These are phyloP conservation scores for Cacatua alba DNA, from an alignment of 2,113 vertebrate species.

Conservation along the genomic window DNA sequence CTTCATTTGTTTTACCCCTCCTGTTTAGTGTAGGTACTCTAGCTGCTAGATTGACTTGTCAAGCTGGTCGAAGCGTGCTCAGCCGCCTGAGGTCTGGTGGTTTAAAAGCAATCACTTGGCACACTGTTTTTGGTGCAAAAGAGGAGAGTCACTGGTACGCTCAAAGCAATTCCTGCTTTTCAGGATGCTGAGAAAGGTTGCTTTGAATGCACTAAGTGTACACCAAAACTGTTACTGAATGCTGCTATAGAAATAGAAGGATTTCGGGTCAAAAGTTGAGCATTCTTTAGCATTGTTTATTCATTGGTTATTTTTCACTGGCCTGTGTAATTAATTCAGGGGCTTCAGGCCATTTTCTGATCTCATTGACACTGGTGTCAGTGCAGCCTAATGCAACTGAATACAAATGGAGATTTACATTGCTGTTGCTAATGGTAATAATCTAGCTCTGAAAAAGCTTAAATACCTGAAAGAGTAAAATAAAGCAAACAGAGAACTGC, in stretches of 20 bases:
- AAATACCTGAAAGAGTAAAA: conserved; percentile 33
- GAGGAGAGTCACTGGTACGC: neutral
- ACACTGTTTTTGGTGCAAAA: neutral
- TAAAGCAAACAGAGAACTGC: conserved; percentile 15
- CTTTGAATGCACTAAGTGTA: conserved; percentile 38
- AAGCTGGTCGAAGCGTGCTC: neutral
- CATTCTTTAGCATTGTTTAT: conserved; percentile 49
- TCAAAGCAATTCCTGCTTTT: conserved; percentile 8
- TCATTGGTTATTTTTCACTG: conserved; percentile 24
- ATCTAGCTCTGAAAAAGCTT: conserved; percentile 6
- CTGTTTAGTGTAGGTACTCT: neutral
- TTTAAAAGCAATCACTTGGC: conserved; percentile 1
- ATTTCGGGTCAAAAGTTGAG: conserved; percentile 54
- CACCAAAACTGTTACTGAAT: conserved; percentile 38
- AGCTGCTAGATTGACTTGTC: conserved; percentile 38
- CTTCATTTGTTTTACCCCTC: neutral
- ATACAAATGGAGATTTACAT: conserved; percentile 42
- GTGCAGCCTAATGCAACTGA: neutral
- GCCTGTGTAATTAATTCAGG: conserved; percentile 56
- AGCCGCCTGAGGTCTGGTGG: conserved; percentile 15
- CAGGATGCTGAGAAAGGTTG: conserved; percentile 48
- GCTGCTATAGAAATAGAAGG: conserved; percentile 4
- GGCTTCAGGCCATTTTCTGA: conserved; percentile 61
- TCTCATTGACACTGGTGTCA: conserved; percentile 58
- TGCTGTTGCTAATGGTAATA: conserved; percentile 30